A percentile compares a stretch with the other conserved stretches of the same genome.
Evolutionary conservation across 2,113 vertebrate genomes (phyloP).

Genomic region (Cyprinodon tularosa): DNA sequence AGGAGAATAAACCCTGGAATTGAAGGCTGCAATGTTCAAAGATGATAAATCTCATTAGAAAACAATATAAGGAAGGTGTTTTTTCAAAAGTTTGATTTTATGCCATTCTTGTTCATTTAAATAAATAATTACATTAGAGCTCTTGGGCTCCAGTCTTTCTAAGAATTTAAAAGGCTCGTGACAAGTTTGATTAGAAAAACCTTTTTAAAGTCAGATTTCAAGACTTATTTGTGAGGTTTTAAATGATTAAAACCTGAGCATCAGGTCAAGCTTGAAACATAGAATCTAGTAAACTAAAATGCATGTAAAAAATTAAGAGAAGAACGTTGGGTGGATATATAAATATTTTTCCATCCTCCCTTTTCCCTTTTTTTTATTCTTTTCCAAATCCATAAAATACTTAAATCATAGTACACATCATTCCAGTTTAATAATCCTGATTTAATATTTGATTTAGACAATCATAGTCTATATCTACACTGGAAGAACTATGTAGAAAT

Average conservation of each 20-base stretch:
- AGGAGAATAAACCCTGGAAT: conserved; percentile 53
- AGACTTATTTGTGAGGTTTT: neutral
- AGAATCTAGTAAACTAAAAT: neutral
- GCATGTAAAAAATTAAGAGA: neutral
- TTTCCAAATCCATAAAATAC: neutral
- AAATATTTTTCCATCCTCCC: neutral
- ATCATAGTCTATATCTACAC: neutral
- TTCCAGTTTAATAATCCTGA: neutral
- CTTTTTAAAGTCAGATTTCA: neutral
- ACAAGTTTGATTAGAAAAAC: too few relatives aligned
- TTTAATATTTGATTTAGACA: neutral
- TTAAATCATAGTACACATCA: neutral
- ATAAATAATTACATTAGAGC: neutral
- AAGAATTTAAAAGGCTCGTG: neutral
- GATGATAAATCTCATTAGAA: conserved; percentile 68
- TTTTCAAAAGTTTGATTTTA: conserved; percentile 25
- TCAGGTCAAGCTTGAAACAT: neutral
- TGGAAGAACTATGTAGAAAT: too few relatives aligned
- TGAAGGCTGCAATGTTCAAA: conserved; percentile 62
- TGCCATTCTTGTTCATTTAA: neutral
- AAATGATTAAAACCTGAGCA: neutral
- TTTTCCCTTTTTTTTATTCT: neutral
- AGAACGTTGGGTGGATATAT: neutral
- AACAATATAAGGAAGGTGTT: conserved; percentile 61
- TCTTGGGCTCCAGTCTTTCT: neutral